Percentiles rank a stretch among this genome's conserved stretches.
Evolutionary conservation across 2,113 vertebrate species (phyloP).

Genomic region (Rhinolophus ferrumequinum): DNA sequence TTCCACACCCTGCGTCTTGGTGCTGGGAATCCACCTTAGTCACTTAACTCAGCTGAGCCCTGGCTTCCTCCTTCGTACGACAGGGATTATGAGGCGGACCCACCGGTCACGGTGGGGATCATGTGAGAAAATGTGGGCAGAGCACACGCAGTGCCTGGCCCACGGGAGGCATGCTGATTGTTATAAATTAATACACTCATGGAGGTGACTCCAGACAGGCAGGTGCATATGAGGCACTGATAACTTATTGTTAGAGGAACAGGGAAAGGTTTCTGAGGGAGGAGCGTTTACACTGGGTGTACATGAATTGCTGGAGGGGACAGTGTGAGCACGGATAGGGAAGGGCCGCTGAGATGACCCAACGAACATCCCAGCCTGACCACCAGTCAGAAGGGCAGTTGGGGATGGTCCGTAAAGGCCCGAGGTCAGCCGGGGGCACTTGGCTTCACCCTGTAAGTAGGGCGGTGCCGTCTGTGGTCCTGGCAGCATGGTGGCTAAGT

Average conservation of each 20-base stretch:
- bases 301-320: neutral
- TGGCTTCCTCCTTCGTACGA: neutral
- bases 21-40: neutral
- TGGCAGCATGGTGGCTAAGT: accelerated
- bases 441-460: neutral
- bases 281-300: neutral
- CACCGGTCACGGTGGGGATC: accelerated
- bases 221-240: no score
- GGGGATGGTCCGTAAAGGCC: neutral
- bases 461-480: accelerated
- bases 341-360: neutral
- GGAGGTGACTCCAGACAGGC: accelerated
- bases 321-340: neutral
- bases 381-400: no score
- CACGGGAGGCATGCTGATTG: neutral
- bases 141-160: accelerated
- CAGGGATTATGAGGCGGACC: neutral
- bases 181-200: accelerated
- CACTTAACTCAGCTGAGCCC: neutral
- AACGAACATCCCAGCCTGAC: neutral
- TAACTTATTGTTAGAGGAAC: neutral
- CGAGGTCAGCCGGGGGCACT: neutral
- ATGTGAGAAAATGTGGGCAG: neutral
- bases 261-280: neutral
- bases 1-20: neutral